Conservation (phyloP, 2,888 invertebrate genomes). For the Aspidapion aeneum region DNA sequence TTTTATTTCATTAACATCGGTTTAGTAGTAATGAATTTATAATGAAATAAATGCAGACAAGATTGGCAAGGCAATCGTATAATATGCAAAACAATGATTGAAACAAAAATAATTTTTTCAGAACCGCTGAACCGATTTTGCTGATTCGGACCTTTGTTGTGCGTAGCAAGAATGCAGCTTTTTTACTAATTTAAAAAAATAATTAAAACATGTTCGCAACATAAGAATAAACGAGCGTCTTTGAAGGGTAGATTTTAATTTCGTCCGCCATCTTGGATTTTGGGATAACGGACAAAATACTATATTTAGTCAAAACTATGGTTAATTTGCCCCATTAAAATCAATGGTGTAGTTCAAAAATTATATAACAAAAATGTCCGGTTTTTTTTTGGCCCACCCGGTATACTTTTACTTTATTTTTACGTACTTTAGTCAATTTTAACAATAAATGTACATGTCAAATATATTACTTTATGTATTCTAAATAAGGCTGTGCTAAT, state of each 20-base stretch:
- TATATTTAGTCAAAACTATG: background rate
- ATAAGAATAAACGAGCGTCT: background rate
- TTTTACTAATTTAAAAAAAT: background rate
- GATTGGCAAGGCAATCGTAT: background rate
- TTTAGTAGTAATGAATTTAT: background rate
- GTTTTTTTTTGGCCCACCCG: background rate
- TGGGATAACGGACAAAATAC: background rate
- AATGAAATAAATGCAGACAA: background rate
- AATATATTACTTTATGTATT: no score
- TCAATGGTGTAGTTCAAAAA: background rate
- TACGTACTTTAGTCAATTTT: no score
- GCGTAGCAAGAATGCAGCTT: background rate
- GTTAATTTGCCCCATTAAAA: background rate
- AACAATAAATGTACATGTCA: no score
- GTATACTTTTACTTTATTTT: background rate
- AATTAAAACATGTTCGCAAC: background rate
- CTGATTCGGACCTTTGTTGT: background rate
- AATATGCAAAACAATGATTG: background rate
- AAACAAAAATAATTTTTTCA: background rate
- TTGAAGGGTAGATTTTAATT: background rate
- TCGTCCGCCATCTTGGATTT: background rate
- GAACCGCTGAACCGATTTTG: background rate
- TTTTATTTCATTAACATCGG: background rate
- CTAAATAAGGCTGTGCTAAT: no score
- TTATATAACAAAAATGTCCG: background rate